A percentile compares a stretch with the other conserved stretches of the same genome.
Conservation (phyloP, 2,888 invertebrate species). For the Pachymerium ferrugineum region DNA sequence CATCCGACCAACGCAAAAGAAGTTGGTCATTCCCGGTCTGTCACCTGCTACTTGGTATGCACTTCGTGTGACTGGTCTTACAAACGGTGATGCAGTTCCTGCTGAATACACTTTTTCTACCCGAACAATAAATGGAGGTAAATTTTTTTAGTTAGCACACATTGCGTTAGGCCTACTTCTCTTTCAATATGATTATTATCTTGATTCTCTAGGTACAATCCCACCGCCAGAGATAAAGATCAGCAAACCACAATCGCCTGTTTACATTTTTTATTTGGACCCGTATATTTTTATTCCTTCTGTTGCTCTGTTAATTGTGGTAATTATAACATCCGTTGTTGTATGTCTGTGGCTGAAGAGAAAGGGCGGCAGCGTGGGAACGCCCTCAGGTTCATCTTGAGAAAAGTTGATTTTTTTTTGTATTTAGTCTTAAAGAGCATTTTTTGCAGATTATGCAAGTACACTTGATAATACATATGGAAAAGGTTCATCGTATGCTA, state of each 20-base stretch:
- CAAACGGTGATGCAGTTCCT: neutral
- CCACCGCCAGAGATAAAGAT: neutral
- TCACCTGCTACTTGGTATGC: constrained; percentile 21
- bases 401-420: neutral
- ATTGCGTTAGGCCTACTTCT: too few species aligned
- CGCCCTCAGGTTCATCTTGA: constrained; percentile 9
- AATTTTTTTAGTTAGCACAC: too few species aligned
- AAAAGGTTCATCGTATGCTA: neutral
- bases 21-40: constrained; percentile 26
- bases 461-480: neutral
- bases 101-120: constrained; percentile 24
- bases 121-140: neutral
- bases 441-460: neutral
- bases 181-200: neutral
- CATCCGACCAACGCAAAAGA: neutral
- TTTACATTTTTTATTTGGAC: constrained; percentile 12
- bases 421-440: neutral
- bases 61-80: neutral
- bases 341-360: constrained; percentile 3
- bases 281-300: constrained; percentile 19
- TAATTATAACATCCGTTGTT: constrained; percentile 23
- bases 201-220: neutral
- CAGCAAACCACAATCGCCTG: neutral
- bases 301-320: constrained; percentile 5
- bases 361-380: neutral